Evolutionary conservation across 2,113 vertebrate species (phyloP), one percentile per base, ranked within the genome.

Genomic region (Rhinolophus sinicus): DNA sequence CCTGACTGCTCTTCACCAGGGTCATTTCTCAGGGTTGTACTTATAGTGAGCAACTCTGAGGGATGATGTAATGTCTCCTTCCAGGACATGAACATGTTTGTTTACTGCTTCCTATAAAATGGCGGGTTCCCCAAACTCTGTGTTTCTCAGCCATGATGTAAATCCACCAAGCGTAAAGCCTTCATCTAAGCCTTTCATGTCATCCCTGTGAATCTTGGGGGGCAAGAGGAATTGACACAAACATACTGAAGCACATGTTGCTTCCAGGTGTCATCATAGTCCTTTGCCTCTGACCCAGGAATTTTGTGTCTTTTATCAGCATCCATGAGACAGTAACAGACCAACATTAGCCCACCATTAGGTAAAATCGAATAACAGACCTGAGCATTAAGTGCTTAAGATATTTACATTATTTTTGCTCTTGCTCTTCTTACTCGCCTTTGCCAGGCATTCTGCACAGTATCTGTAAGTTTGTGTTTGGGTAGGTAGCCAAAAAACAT

Each of bases 351-450:
- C 44, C 60, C 70, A 52, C 60, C 50, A 70, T 35, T 3, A 90
- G 38, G 22, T 76, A 82, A 90, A 87, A 50, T 65, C 40, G 78
- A 95, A 70, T 67, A 77, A 5, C 24, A 76, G 86, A 65, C 58
- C 47, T 64, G 38, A 95, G 28, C 33, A 72, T 15, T 85, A 80
- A 93, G 24, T 72, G 44, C 69, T 94, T 94, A 82, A 90, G 33
- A n/a, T 80, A 56, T 76, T 94, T 94, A 85, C 28, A 84, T 78
- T 83, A 35, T 35, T 95, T 93, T 93, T 70, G 1, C 26, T 67
- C 26, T 88, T 69, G 44, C 28, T 95, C 50, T 75, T 93, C 35
- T 64, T 52, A 76, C 18, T 95, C 73, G 72, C 8, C 62, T 90
- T 96, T 69, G 52, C n/a, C 14, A 58, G 67, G 33, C 28, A 95